Conservation (phyloP, 2,113 vertebrate species). For the Solenodon paradoxus region DNA sequence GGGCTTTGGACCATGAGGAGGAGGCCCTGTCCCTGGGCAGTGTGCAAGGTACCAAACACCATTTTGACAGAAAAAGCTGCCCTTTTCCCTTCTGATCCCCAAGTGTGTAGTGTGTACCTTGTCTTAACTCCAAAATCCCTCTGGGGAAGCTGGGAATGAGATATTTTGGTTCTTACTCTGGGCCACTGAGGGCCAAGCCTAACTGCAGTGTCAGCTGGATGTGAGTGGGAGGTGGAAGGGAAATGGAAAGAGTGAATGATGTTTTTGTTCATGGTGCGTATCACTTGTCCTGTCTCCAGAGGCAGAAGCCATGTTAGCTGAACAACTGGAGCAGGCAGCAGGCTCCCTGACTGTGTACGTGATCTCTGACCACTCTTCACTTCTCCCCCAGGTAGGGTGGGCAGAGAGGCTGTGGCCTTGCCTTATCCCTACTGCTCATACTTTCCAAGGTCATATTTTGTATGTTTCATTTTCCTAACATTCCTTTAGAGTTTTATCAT, state of each 20-base stretch:
- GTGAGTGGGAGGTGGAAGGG: background rate
- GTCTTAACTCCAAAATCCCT: conserved; percentile 2
- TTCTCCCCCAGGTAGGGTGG: conserved; percentile 88
- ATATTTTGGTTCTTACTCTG: background rate
- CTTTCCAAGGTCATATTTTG: background rate
- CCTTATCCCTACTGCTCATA: background rate
- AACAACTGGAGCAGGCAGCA: conserved; percentile 79
- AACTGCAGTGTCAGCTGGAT: background rate
- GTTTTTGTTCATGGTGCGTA: background rate
- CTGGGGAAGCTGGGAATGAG: background rate
- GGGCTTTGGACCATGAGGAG: conserved; percentile 88
- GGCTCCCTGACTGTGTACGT: conserved; percentile 92
- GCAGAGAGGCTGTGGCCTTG: background rate
- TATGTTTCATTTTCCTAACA: no score
- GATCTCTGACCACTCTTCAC: conserved; percentile 85
- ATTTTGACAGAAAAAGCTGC: background rate
- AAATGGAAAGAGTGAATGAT: background rate
- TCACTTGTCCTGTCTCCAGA: conserved; percentile 78
- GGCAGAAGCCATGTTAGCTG: conserved; percentile 85
- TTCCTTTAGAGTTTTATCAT: no score
- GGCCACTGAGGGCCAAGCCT: background rate
- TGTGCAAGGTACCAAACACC: conserved; percentile 80
- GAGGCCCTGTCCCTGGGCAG: conserved; percentile 82
- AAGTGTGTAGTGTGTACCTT: background rate
- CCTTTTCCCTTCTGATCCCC: background rate